A percentile compares a stretch with the other conserved stretches of the same genome.
Conservation (phyloP, 64 coral and sea anemone genomes). For the Hydrozoanthus tunicans region DNA sequence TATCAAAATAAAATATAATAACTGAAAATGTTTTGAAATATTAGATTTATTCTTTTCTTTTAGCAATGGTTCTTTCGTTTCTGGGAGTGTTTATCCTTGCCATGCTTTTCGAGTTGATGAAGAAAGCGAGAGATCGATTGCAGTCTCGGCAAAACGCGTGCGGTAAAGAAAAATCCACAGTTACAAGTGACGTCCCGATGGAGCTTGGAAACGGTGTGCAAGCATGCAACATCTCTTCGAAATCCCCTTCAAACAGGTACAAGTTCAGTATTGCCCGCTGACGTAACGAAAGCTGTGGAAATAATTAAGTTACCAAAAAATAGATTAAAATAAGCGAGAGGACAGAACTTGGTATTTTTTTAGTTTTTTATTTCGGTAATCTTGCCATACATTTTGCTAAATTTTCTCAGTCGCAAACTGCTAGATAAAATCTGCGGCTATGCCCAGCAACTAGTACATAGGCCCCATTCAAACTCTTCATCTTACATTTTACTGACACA, state of each 20-base stretch:
- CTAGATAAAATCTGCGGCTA: background rate
- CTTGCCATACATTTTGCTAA: background rate
- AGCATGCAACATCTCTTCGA: background rate
- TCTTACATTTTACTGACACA: slow-evolving; percentile 2
- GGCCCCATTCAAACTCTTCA: background rate
- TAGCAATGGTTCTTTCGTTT: slow-evolving; percentile 42
- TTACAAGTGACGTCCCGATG: slow-evolving; percentile 10
- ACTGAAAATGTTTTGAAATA: background rate
- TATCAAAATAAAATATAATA: background rate
- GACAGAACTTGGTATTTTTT: background rate
- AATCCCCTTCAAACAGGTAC: background rate
- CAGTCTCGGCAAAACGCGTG: background rate
- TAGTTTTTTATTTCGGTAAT: slow-evolving; percentile 6
- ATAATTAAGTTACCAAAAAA: background rate
- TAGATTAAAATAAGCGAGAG: background rate
- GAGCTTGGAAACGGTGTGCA: background rate
- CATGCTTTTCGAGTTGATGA: slow-evolving; percentile 23
- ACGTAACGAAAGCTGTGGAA: background rate
- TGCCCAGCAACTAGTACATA: slow-evolving; percentile 9
- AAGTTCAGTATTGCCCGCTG: background rate
- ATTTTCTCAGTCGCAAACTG: background rate
- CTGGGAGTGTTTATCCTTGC: slow-evolving; percentile 33
- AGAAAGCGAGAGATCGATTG: background rate
- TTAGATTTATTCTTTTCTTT: background rate
- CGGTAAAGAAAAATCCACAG: background rate